These are phyloP conservation scores for Linhomoeus sp. DNA, from an alignment of 2,888 invertebrate species.

Conservation along the genomic window DNA sequence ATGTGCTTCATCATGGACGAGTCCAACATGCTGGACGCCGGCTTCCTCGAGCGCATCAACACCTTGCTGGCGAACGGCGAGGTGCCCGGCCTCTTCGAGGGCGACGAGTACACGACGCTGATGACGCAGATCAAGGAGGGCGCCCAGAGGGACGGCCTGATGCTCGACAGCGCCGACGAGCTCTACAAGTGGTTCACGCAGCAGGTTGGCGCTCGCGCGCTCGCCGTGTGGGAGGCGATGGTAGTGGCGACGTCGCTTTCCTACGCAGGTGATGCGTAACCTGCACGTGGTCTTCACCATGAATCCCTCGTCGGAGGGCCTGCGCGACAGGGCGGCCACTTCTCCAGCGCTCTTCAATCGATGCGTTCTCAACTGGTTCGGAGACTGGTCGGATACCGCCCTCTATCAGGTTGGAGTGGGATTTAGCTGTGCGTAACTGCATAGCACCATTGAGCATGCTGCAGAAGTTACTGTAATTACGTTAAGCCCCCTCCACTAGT, in stretches of 20 bases:
- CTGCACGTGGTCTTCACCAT: conserved; percentile 99
- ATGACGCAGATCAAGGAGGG: conserved; percentile 99
- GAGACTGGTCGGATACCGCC: conserved; percentile 95
- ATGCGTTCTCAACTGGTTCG: conserved; percentile 98
- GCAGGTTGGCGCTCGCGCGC: conserved; percentile 13
- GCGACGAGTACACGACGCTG: conserved; percentile 91
- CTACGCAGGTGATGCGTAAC: conserved; percentile 97
- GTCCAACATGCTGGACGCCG: conserved; percentile 87
- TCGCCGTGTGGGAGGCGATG: no score
- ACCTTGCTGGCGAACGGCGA: conserved; percentile 95
- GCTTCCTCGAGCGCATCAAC: conserved; percentile 97
- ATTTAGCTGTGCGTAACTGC: no score
- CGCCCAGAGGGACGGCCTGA: conserved; percentile 85
- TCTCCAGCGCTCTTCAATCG: conserved; percentile 97
- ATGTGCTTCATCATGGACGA: conserved; percentile 98
- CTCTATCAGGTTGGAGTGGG: conserved; percentile 24
- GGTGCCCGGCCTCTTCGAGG: conserved; percentile 39
- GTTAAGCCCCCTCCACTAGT: no score
- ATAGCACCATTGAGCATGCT: no score
- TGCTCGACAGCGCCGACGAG: conserved; percentile 95
- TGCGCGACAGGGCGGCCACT: conserved; percentile 93
- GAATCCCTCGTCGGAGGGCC: conserved; percentile 95
- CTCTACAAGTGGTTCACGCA: conserved; percentile 99
- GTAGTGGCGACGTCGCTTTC: no score
- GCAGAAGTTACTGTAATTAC: no score